Evolutionary conservation across 2,888 invertebrate genomes (phyloP), one percentile per base, ranked within the genome.

Genomic region (Cinara cedri): DNA sequence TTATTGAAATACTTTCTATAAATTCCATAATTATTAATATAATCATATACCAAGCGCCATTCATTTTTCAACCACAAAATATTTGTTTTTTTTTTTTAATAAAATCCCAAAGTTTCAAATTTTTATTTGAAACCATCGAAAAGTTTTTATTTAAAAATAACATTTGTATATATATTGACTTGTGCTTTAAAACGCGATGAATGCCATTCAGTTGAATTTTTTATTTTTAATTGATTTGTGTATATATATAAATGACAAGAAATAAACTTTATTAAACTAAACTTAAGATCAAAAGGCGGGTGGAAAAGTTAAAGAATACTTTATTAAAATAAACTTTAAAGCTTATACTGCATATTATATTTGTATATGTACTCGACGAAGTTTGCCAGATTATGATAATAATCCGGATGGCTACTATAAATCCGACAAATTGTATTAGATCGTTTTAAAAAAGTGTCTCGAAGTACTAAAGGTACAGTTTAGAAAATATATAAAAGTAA

Each of bases 161-260:
- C 34, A 3, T 34, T 13, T 4, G 14, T 46, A 44, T 44, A 26
- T 72, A 72, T 72, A 72, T 72, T 24, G 21, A 72, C 16, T 57
- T 57, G 57, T 21, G 44, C 57, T 72, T 24, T 8, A 44, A 57
- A 71, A 72, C 57, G n/a, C n/a, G n/a, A 57, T 24, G 57, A 11
- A 44, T 72, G 24, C 44, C 46, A 24, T 57, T 72, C 57, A 44
- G 21, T 57, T 44, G 55, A 57, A 55, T 71, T 65, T 44, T 70
- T 57, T 72, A 55, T 57, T 44, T 57, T 24, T 72, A 72, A 57
- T 72, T 57, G 71, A 57, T 72, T 72, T 72, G 24, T 72, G 3
- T 34, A 34, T 34, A 34, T 34, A 34, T n/a, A n/a, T n/a, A n/a
- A n/a, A n/a, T n/a, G n/a, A n/a, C 60, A 26, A 60, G 3, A 19